Conservation (phyloP, 2,113 vertebrate genomes). For the Bos indicus region DNA sequence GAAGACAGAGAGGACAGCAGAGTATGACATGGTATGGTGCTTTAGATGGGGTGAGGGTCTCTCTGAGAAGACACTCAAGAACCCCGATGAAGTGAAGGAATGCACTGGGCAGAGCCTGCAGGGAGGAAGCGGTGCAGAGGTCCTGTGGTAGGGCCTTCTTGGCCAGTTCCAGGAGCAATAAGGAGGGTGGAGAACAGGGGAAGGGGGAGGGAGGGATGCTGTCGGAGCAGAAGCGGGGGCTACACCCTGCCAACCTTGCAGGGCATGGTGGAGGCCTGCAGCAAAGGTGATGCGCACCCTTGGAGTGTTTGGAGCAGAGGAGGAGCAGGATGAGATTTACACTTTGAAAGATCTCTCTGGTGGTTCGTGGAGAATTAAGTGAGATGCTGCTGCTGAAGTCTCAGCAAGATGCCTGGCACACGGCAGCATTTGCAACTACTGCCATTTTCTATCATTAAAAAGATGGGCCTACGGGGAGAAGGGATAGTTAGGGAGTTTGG, state of each 20-base stretch:
- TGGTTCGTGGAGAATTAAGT: background rate
- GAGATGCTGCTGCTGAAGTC: too few species aligned
- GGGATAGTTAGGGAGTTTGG: background rate
- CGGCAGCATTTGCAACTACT: background rate
- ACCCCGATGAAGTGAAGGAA: background rate
- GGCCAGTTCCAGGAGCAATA: background rate
- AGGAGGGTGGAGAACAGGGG: rapidly evolving
- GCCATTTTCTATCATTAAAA: background rate
- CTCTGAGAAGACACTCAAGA: background rate
- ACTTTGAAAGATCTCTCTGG: background rate
- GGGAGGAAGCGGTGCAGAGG: background rate
- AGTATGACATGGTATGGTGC: background rate
- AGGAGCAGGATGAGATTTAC: background rate
- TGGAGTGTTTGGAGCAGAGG: background rate
- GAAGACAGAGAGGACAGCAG: background rate
- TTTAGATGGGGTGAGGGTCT: background rate
- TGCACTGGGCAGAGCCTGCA: background rate
- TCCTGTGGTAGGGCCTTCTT: background rate
- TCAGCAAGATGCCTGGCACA: background rate
- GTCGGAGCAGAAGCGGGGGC: background rate
- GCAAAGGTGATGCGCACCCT: background rate
- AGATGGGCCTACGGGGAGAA: background rate
- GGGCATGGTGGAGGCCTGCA: too few species aligned
- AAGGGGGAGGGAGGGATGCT: background rate
- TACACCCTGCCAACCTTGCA: background rate